Conservation (phyloP, 2,113 vertebrate genomes). For the Indicator maculatus region DNA sequence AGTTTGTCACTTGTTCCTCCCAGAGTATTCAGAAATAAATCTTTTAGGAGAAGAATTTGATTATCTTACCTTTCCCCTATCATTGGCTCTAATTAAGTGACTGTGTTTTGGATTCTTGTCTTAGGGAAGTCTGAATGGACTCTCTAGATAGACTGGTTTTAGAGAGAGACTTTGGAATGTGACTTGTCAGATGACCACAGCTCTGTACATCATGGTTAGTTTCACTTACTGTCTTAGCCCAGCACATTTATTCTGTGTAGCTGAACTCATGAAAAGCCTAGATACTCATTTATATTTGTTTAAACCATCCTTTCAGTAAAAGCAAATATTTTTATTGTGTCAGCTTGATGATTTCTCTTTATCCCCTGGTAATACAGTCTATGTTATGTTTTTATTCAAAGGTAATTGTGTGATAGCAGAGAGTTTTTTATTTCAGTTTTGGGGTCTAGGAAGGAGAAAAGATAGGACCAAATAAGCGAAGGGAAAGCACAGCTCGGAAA, state of each 20-base stretch:
- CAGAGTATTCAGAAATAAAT: constrained; percentile 12
- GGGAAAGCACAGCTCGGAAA: neutral
- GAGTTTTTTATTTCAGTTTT: neutral
- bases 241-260: neutral
- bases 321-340: neutral
- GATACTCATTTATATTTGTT: neutral
- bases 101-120: neutral
- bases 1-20: neutral
- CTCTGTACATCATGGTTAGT: neutral
- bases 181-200: neutral
- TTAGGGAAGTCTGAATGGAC: neutral
- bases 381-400: neutral
- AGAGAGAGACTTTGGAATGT: neutral
- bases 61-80: constrained; percentile 29
- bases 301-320: neutral
- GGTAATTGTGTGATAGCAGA: neutral
- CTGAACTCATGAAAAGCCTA: neutral
- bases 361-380: neutral
- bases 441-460: neutral
- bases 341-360: neutral
- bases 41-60: constrained; percentile 17
- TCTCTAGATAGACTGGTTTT: neutral
- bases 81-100: neutral
- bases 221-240: neutral
- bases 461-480: neutral